Evolutionary conservation across 2,888 invertebrate species (phyloP), one percentile per base, ranked within the genome.

Genomic region (Elgonia sp.): DNA sequence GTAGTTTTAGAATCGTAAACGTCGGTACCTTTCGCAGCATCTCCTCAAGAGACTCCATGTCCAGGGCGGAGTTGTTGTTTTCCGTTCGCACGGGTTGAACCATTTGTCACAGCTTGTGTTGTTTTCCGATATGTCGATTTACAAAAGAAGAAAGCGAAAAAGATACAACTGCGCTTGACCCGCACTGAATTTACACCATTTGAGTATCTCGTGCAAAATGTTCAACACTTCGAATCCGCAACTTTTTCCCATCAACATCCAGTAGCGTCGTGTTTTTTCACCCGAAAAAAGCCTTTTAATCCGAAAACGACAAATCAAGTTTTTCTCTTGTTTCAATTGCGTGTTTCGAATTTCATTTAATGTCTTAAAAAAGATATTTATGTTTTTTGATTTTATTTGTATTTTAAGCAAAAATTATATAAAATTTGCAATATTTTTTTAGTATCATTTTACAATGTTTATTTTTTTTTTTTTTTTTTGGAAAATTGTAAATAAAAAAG

Each of bases 41-140:
- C n/a, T n/a, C n/a, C n/a, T n/a, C n/a, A n/a, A n/a, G n/a, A n/a
- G n/a, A n/a, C n/a, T n/a, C n/a, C n/a, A n/a, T n/a, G n/a, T n/a
- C n/a, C n/a, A n/a, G n/a, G n/a, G n/a, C n/a, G n/a, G n/a, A n/a
- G n/a, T 95, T 95, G 94, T 96, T 96, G 94, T 96, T 96, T 92
- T 96, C 95, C 87, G 94, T 94, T 91, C 93, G 92, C 89, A 94
- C 93, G 89, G 94, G 93, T 87, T 94, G 95, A 92, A 95, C 95
- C 93, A 94, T 94, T 93, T 92, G 93, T 92, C 91, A 91, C 90
- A 89, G 89, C 89, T 91, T 88, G 84, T 72, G 84, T 89, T 87
- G 86, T 85, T 87, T 87, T 72, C 84, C 84, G 80, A 84, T 87
- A 87, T 83, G 85, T 87, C 85, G 84, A 82, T 85, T 87, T 76